Evolutionary conservation across 2,113 vertebrate species (phyloP), one percentile per base, ranked within the genome.

Genomic region (Mirounga angustirostris): DNA sequence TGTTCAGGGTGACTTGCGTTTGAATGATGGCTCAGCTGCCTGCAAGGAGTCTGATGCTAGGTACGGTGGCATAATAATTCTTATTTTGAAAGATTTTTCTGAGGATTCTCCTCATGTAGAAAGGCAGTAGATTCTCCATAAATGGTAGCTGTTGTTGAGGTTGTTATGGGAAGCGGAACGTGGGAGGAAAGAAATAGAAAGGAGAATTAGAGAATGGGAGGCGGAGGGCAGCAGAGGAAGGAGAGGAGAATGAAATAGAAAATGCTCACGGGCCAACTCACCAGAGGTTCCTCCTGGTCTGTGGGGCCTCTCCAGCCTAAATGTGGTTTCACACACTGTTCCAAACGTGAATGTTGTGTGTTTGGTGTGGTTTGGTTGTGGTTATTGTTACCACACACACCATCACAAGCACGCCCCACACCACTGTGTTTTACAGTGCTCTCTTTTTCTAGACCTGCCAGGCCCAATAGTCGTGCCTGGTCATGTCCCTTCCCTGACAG

Each of bases 231-330:
- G 5, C 14, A 40, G 16, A 92, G 16, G 40, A 30, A 16, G 63
- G 24, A 67, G 15, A 22, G 12, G 7, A 76, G 19, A 52, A 1
- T 6, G 19, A 76, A 26, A 7, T 58, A 11, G 50, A 91, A 61
- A 74, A 8, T 59, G 12, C 8, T 30, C 5, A 10, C 0, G 0
- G 63, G n/a, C 21, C 18, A 18, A 8, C 81, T 86, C 36, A 71
- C 73, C 63, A 6, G 93, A 96, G 61, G 40, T 90, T 94, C 83
- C 84, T 96, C 46, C 76, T 58, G 26, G 12, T 36, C 18, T 26
- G 33, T 12, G 10, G 46, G n/a, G 82, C 58, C 33, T 58, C 24
- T 19, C n/a, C 46, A 59, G 28, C 2, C 54, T 63, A 46, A n/a
- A 30, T 30, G 4, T 67, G 52, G 58, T 58, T 86, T 95, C 24